phyloP scores from a whole-genome alignment of 2,888 invertebrate species.

The Drosophila putrida region DNA sequence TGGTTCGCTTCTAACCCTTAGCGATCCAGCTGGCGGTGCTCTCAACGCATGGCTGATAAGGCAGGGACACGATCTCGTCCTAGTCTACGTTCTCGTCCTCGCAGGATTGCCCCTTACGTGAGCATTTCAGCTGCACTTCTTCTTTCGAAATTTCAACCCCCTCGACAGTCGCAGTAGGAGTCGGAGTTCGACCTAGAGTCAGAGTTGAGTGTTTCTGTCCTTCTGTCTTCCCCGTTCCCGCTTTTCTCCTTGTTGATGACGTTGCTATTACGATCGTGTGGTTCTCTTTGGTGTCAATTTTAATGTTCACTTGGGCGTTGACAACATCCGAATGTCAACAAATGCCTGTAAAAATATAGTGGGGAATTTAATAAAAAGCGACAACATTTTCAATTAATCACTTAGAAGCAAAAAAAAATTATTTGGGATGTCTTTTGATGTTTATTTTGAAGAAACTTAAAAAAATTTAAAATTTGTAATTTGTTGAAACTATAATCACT shows the following conservation, averaged over 20 bases:
- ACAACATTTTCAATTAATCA: slow-evolving; percentile 9
- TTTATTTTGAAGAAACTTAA: too few species aligned
- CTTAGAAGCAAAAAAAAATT: neutral
- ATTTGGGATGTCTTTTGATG: neutral
- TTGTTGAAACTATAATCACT: too few species aligned
- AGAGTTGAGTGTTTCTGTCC: slow-evolving; percentile 3
- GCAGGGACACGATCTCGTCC: slow-evolving; percentile 32
- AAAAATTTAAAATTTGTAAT: too few species aligned
- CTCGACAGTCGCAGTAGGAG: slow-evolving; percentile 27
- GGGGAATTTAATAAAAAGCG: slow-evolving; percentile 2
- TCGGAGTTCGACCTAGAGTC: neutral
- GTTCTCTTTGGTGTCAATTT: slow-evolving; percentile 37
- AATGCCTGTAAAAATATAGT: slow-evolving; percentile 48
- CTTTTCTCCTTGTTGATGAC: slow-evolving; percentile 33
- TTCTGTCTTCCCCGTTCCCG: neutral
- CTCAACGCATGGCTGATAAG: slow-evolving; percentile 69
- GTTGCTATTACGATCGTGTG: slow-evolving; percentile 59
- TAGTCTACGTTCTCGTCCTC: slow-evolving; percentile 33
- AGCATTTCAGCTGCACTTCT: slow-evolving; percentile 65
- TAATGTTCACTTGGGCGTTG: slow-evolving; percentile 31
- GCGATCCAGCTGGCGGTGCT: slow-evolving; percentile 42
- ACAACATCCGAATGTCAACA: slow-evolving; percentile 47
- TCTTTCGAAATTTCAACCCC: slow-evolving; percentile 64
- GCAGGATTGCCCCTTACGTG: slow-evolving; percentile 62
- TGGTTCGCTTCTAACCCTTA: slow-evolving; percentile 61